Evolutionary conservation across 2,113 vertebrate genomes (phyloP).

Genomic region (Tychaedon coryphoeus): DNA sequence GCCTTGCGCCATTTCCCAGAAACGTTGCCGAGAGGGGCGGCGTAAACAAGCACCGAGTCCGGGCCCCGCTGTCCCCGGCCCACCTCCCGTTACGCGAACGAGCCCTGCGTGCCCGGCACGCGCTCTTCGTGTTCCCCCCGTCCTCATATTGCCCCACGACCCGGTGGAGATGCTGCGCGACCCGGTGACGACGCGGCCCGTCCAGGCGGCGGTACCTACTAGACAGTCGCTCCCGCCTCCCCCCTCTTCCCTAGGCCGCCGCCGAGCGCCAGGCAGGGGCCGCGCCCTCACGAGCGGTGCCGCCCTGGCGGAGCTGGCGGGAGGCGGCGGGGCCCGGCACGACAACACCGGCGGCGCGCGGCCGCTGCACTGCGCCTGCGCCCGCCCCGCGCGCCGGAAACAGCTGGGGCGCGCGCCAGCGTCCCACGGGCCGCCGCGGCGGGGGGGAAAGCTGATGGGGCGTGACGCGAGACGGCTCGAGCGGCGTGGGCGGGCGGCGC

Average conservation of each 20-base stretch:
- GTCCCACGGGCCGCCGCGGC: too few species aligned
- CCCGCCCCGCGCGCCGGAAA: too few species aligned
- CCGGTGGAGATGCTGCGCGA: not conserved
- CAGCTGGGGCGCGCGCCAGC: too few species aligned
- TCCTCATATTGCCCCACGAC: not conserved
- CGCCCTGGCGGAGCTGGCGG: not conserved
- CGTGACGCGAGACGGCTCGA: too few species aligned
- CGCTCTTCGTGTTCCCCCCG: not conserved
- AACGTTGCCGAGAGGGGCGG: not conserved
- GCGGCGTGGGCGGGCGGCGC: too few species aligned
- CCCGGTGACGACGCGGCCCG: not conserved
- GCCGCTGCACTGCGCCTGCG: too few species aligned
- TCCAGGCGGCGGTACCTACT: not conserved
- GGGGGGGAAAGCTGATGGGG: too few species aligned
- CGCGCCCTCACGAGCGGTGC: not conserved
- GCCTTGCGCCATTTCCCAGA: constrained; percentile 22
- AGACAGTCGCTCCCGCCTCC: not conserved
- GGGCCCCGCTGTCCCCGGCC: not conserved
- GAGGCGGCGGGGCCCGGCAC: not conserved
- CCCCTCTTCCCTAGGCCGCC: not conserved
- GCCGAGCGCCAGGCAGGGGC: not conserved
- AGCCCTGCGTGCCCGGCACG: not conserved
- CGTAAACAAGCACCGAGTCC: not conserved
- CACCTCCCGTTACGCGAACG: not conserved
- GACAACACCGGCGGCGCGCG: not conserved